phyloP scores from a whole-genome alignment of 2,113 vertebrate species.

The Nymphicus hollandicus region DNA sequence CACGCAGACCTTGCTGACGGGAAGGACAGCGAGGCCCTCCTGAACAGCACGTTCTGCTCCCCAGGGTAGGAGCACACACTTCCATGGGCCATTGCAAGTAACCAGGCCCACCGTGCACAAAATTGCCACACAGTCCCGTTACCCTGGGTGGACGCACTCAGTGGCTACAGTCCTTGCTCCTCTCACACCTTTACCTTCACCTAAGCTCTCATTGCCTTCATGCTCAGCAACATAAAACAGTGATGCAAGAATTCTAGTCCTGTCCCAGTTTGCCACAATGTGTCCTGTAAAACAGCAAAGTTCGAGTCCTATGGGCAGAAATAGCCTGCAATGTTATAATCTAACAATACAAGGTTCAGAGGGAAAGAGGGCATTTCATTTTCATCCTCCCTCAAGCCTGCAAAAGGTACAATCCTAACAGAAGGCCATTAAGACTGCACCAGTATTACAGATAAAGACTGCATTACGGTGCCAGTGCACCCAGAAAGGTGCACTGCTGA shows the following conservation, averaged over 20 bases:
- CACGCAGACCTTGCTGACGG: background rate
- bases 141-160: background rate
- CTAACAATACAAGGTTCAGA: background rate
- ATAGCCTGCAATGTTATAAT: fast-evolving
- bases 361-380: background rate
- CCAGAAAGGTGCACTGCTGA: background rate
- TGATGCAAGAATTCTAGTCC: no score
- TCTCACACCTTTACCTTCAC: background rate
- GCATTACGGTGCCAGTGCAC: fast-evolving
- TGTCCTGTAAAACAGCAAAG: background rate
- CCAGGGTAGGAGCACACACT: fast-evolving
- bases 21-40: background rate
- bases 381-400: background rate
- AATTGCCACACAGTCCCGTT: no score
- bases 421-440: background rate
- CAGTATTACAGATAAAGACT: fast-evolving
- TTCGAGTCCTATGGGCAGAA: background rate
- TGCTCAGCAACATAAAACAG: fast-evolving
- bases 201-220: background rate
- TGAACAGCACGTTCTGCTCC: background rate
- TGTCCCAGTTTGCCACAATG: fast-evolving
- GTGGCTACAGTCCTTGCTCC: fast-evolving
- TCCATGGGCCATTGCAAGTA: no score
- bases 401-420: background rate
- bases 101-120: background rate